Base-by-base conservation (phyloP, 2,797 vertebrate species). In the Ctenopoma kingsleyae region DNA sequence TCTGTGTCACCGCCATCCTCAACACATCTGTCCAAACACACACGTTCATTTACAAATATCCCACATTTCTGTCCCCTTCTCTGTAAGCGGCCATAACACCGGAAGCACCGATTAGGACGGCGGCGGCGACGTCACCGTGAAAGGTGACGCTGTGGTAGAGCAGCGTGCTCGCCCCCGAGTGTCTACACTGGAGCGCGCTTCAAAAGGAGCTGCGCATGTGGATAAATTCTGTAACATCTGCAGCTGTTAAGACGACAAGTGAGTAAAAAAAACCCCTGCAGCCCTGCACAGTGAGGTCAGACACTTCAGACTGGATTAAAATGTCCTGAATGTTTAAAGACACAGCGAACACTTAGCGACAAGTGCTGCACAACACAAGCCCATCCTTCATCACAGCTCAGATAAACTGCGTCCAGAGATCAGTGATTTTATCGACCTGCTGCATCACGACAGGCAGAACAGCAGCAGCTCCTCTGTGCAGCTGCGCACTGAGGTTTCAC, bases 51-150 rank as follows among this genome's bases (percentile, higher is more conserved):
- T 38, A 53, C 35, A 20, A 53, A 49, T 22, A 20, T 1, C 64
- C 16, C 16, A 55, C 80, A 85, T 43, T 7, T 56, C 68, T 46
- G 50, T 71, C 71, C 61, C 77, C 66, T 54, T 54, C 69, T n/a
- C 44, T 66, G 87, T 22, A 32, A 55, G 89, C 89, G 19, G 94
- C 93, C 95, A 95, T 95, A 81, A 89, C 77, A 80, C 91, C 92
- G 93, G 93, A 94, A 94, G 20, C 61, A 36, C 16, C 43, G 9
- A 5, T 15, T 20, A 23, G 48, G n/a, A 63, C 15, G 38, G 25
- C 43, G 19, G 53, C 40, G 17, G 9, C 40, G 77, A 67, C 85
- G 82, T 61, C 25, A 19, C 51, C 2, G 32, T 57, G 46, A 67
- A 74, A 52, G 47, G 56, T 72, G 56, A 83, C 77, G 84, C 69